Evolutionary conservation across 92 coral and sea anemone genomes (phyloP).

Genomic region (Palythoa grandis): DNA sequence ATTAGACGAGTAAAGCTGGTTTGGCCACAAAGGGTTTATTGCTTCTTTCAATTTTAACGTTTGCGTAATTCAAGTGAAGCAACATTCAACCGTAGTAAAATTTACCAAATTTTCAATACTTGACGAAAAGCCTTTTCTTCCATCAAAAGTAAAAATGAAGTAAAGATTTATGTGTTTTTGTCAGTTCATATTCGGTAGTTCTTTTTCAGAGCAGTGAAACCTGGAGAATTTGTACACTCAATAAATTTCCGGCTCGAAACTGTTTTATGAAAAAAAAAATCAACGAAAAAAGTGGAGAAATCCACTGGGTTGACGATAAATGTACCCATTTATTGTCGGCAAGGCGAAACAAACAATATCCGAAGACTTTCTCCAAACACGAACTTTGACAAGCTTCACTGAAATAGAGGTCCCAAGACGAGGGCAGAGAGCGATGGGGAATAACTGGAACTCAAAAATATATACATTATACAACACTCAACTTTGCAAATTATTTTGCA

Average conservation of each 20-base stretch:
- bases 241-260: conserved; percentile 43
- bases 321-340: not conserved
- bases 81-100: not conserved
- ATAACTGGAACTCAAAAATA: too few species aligned
- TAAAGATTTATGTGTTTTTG: not conserved
- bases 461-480: not conserved
- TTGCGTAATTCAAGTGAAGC: not conserved
- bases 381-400: not conserved
- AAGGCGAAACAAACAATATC: not conserved
- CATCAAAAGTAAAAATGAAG: not conserved
- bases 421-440: too few species aligned
- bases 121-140: not conserved
- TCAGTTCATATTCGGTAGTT: not conserved
- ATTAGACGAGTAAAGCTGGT: not conserved
- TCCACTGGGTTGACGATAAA: not conserved
- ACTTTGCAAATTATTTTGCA: conserved; percentile 6
- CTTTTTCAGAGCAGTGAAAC: not conserved
- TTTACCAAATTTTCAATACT: not conserved
- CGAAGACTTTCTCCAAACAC: not conserved
- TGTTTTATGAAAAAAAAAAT: not conserved
- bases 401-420: too few species aligned
- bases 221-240: conserved; percentile 17
- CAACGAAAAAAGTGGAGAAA: not conserved
- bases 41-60: not conserved
- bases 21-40: not conserved